phyloP scores from a whole-genome alignment of 2,888 invertebrate species.

The Lomographa bimaculata region DNA sequence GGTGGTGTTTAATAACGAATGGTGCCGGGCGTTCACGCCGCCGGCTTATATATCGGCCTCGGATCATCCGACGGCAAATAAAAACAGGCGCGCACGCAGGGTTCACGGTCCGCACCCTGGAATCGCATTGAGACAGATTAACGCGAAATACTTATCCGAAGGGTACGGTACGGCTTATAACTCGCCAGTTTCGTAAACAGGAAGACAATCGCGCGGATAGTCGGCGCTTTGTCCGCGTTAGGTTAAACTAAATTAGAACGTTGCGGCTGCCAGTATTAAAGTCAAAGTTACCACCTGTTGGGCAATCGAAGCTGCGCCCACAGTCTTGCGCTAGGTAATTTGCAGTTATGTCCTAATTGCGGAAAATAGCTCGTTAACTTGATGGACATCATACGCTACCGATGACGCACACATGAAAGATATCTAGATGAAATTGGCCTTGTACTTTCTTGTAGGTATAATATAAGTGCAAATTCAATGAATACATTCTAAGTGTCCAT shows the following conservation, averaged over 20 bases:
- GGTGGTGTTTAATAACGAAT: constrained; percentile 75
- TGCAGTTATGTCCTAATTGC: constrained; percentile 22
- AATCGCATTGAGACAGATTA: constrained; percentile 60
- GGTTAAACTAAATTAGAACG: constrained; percentile 40
- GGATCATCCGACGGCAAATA: constrained; percentile 73
- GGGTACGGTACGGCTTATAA: constrained; percentile 49
- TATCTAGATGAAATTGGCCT: constrained; percentile 1
- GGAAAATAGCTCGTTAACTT: constrained; percentile 7
- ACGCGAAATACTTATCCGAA: constrained; percentile 54
- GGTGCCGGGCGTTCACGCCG: constrained; percentile 71
- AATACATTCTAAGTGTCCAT: too few relatives aligned
- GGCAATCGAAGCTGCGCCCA: constrained; percentile 32
- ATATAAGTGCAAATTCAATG: too few relatives aligned
- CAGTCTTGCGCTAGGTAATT: constrained; percentile 22
- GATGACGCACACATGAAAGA: background rate
- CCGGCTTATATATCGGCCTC: constrained; percentile 80
- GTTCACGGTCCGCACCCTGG: constrained; percentile 79
- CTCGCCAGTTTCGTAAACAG: constrained; percentile 50
- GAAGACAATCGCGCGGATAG: constrained; percentile 42
- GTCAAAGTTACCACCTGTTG: constrained; percentile 34
- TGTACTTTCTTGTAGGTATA: background rate
- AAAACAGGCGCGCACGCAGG: constrained; percentile 64
- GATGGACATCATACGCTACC: background rate
- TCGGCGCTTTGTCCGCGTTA: constrained; percentile 40
- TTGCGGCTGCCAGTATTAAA: constrained; percentile 35